Evolutionary conservation across 64 coral and sea anemone species (phyloP).

Genomic region (Hydrozoanthus tunicans): DNA sequence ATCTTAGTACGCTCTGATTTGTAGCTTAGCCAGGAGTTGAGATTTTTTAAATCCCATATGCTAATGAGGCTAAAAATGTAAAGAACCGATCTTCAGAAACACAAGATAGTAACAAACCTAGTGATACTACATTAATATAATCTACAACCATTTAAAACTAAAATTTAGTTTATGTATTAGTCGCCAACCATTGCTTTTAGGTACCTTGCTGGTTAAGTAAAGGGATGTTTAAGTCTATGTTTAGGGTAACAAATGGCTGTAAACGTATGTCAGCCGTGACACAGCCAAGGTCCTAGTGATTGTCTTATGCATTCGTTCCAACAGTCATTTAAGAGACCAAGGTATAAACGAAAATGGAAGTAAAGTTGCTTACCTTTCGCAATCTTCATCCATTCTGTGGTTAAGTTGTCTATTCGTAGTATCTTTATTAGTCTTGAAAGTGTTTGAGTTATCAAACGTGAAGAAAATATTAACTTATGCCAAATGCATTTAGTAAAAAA

Average conservation of each 20-base stretch:
- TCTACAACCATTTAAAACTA: no score
- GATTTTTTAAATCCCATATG: no score
- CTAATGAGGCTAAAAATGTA: no score
- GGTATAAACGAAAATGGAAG: not conserved
- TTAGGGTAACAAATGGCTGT: not conserved
- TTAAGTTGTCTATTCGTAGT: not conserved
- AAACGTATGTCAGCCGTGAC: not conserved
- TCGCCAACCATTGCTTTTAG: no score
- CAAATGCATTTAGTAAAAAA: slow-evolving; percentile 30
- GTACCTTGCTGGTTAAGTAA: not conserved
- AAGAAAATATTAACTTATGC: not conserved
- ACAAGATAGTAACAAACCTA: no score
- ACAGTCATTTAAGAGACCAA: not conserved
- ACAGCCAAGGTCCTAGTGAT: not conserved
- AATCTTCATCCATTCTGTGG: not conserved
- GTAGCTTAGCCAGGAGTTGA: no score
- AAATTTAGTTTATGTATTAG: no score
- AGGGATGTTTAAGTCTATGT: not conserved
- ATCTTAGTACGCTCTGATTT: no score
- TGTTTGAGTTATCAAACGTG: not conserved
- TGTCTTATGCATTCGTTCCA: slow-evolving; percentile 41
- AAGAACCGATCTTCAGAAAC: no score
- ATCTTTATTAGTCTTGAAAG: not conserved
- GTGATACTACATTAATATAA: no score
- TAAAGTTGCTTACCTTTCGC: not conserved